Conservation (phyloP, 2,113 vertebrate genomes). For the Pelvicachromis taeniatus region DNA sequence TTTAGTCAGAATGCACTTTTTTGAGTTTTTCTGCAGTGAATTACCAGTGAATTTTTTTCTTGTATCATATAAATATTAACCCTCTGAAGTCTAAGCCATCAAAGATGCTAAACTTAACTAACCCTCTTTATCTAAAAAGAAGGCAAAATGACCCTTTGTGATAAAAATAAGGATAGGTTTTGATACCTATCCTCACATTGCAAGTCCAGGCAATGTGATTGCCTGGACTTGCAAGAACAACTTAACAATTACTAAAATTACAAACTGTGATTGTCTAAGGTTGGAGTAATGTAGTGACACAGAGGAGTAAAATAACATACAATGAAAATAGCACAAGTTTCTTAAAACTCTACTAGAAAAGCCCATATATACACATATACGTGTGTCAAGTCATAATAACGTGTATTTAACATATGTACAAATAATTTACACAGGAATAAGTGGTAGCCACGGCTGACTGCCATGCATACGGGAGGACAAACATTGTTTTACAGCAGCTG, state of each 20-base stretch:
- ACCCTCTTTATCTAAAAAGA: background rate
- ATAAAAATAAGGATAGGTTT: background rate
- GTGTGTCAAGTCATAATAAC: background rate
- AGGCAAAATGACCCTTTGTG: background rate
- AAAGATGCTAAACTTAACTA: background rate
- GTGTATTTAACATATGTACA: constrained; percentile 14
- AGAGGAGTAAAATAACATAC: background rate
- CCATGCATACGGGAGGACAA: constrained; percentile 9
- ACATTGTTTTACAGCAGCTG: constrained; percentile 33
- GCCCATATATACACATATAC: background rate
- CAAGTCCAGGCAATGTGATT: too few species aligned
- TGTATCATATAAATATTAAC: background rate
- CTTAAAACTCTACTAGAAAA: background rate
- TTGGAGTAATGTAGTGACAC: background rate
- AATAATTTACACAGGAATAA: constrained; percentile 33
- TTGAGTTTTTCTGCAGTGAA: background rate
- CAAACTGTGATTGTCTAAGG: background rate
- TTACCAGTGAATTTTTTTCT: too few species aligned
- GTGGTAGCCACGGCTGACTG: background rate
- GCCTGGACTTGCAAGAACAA: background rate
- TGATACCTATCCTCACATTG: too few species aligned
- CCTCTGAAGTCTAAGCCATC: background rate
- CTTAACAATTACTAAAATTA: background rate
- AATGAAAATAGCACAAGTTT: background rate
- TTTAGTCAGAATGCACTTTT: background rate